phyloP scores from a whole-genome alignment of 1,140 invertebrate genomes.

The Bicyclus anynana region DNA sequence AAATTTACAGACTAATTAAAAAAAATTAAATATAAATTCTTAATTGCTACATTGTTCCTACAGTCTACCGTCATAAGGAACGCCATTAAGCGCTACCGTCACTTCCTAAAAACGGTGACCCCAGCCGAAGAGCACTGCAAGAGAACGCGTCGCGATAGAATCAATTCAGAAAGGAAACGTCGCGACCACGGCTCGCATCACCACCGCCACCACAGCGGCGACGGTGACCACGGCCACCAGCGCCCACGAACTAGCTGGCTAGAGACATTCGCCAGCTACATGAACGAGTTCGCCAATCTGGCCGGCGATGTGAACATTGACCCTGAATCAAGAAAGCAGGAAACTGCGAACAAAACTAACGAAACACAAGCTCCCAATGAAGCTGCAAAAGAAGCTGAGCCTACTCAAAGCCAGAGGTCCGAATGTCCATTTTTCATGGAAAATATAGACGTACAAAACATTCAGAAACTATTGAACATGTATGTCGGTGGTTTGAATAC shows the following conservation, averaged over 20 bases:
- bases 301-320: slow-evolving; percentile 56
- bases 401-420: not conserved
- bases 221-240: slow-evolving; percentile 32
- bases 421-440: slow-evolving; percentile 26
- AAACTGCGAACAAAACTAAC: slow-evolving; percentile 16
- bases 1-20: slow-evolving; percentile 4
- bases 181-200: slow-evolving; percentile 31
- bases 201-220: slow-evolving; percentile 26
- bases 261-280: slow-evolving; percentile 62
- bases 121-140: slow-evolving; percentile 41
- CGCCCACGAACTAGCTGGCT: slow-evolving; percentile 54
- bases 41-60: slow-evolving; percentile 1
- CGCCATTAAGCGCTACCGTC: slow-evolving; percentile 53
- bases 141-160: slow-evolving; percentile 42
- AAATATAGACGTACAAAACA: slow-evolving; percentile 21
- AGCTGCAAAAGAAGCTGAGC: slow-evolving; percentile 7
- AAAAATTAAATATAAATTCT: not conserved
- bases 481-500: slow-evolving; percentile 21
- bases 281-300: slow-evolving; percentile 72
- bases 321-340: slow-evolving; percentile 19
- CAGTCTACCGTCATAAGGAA: slow-evolving; percentile 36
- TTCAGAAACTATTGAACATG: slow-evolving; percentile 32
- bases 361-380: slow-evolving; percentile 21
- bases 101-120: slow-evolving; percentile 53
- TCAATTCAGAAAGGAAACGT: slow-evolving; percentile 37